Conservation (phyloP, 2,888 invertebrate genomes). For the Pilophorus perplexus region DNA sequence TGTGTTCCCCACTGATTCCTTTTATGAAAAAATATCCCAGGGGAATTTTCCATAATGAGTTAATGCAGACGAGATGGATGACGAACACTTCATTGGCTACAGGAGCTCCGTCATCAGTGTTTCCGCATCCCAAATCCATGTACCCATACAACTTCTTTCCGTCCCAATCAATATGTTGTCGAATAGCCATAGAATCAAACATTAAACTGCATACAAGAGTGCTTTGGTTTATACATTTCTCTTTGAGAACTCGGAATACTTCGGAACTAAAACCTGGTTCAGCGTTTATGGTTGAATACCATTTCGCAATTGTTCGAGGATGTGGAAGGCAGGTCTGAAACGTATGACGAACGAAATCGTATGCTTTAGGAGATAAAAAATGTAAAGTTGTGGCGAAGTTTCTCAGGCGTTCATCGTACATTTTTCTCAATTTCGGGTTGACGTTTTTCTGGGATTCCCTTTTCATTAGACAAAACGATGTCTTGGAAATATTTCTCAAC, state of each 20-base stretch:
- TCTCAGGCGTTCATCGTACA: slow-evolving; percentile 12
- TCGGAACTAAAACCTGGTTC: slow-evolving; percentile 32
- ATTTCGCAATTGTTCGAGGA: slow-evolving; percentile 9
- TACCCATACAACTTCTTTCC: slow-evolving; percentile 36
- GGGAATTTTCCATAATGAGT: slow-evolving; percentile 39
- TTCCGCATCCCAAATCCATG: slow-evolving; percentile 35
- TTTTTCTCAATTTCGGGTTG: slow-evolving; percentile 17
- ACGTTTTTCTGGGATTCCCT: slow-evolving; percentile 11
- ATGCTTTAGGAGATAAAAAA: slow-evolving; percentile 31
- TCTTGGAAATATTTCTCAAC: slow-evolving; percentile 8
- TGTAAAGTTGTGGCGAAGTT: slow-evolving; percentile 13
- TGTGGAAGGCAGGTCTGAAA: slow-evolving; percentile 29
- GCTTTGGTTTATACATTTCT: slow-evolving; percentile 18
- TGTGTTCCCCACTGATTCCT: slow-evolving; percentile 39
- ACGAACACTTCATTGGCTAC: slow-evolving; percentile 41
- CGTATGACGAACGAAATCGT: slow-evolving; percentile 19
- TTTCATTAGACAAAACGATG: slow-evolving; percentile 16
- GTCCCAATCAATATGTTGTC: slow-evolving; percentile 30
- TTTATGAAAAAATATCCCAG: slow-evolving; percentile 40
- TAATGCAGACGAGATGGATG: slow-evolving; percentile 36
- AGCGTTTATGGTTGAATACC: slow-evolving; percentile 33
- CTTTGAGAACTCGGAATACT: slow-evolving; percentile 27
- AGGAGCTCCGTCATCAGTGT: slow-evolving; percentile 38
- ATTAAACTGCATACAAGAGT: slow-evolving; percentile 30
- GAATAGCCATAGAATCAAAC: slow-evolving; percentile 36